phyloP scores from a whole-genome alignment of 64 coral and sea anemone species.

The Anthopleura sola region DNA sequence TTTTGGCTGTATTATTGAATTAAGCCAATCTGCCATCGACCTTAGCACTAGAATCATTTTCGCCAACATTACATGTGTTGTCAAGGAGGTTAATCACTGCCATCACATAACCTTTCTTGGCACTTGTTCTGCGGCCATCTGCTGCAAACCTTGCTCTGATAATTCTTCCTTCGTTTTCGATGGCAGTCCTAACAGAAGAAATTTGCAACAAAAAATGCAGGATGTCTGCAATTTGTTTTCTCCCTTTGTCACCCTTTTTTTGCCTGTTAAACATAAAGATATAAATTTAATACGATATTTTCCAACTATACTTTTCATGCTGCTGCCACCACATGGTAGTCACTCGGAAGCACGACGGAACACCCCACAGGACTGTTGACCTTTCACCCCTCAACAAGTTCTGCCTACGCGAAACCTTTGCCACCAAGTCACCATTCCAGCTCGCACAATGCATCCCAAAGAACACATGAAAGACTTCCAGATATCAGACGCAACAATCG shows the following conservation, averaged over 20 bases:
- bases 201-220: neutral
- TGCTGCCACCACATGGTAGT: slow-evolving; percentile 61
- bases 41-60: too few species aligned
- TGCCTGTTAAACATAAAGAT: too few species aligned
- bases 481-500: slow-evolving; percentile 41
- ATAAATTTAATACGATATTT: too few species aligned
- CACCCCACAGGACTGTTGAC: slow-evolving; percentile 33
- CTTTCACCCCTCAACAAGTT: slow-evolving; percentile 60
- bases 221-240: neutral
- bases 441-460: slow-evolving; percentile 33
- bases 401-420: slow-evolving; percentile 21
- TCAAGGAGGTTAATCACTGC: slow-evolving; percentile 29
- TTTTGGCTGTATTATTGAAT: too few species aligned
- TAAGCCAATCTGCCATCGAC: too few species aligned
- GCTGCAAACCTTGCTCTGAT: slow-evolving; percentile 42
- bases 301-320: too few species aligned
- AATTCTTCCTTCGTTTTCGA: neutral
- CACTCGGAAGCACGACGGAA: slow-evolving; percentile 39
- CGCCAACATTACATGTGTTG: too few species aligned
- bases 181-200: neutral
- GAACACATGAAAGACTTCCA: slow-evolving; percentile 57
- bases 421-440: slow-evolving; percentile 39
- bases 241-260: neutral
- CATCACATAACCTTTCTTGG: slow-evolving; percentile 38
- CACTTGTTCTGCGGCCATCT: slow-evolving; percentile 34